Evolutionary conservation across 1,140 invertebrate genomes (phyloP).

Genomic region (Caenorhabditis latens): DNA sequence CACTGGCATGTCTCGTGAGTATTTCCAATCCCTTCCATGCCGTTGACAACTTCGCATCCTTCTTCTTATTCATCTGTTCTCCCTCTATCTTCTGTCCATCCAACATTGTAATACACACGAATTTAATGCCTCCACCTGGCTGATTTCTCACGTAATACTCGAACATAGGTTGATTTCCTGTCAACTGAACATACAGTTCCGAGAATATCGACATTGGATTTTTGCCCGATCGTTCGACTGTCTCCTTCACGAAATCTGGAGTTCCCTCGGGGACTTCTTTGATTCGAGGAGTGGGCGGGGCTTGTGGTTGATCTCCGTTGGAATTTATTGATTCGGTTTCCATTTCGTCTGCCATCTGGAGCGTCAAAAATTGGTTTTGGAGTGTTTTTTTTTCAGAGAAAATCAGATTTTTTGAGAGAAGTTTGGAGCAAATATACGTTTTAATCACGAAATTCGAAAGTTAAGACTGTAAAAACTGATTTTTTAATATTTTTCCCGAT

Average conservation of each 20-base stretch:
- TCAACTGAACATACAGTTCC: constrained; percentile 6
- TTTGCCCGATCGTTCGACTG: constrained; percentile 16
- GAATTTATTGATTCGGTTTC: neutral
- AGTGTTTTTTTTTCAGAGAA: neutral
- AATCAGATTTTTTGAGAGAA: neutral
- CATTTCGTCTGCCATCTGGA: neutral
- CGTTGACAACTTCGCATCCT: constrained; percentile 10
- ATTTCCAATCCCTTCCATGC: constrained; percentile 16
- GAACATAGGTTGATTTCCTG: neutral
- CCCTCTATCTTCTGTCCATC: constrained; percentile 4
- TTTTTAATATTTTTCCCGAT: no score
- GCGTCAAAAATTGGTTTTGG: neutral
- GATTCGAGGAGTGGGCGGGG: no score
- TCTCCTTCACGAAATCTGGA: constrained; percentile 20
- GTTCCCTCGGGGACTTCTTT: neutral
- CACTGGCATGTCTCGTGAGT: neutral
- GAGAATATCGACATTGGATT: constrained; percentile 53
- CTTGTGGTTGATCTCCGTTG: neutral
- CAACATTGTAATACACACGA: neutral
- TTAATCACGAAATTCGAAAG: no score
- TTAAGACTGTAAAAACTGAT: no score
- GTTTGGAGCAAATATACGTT: no score
- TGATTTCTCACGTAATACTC: constrained; percentile 10
- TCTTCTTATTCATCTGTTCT: neutral
- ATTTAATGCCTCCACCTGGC: neutral